A percentile compares a stretch with the other conserved stretches of the same genome.
phyloP scores from a whole-genome alignment of 2,113 vertebrate genomes.

The Planiliza haematocheilus region DNA sequence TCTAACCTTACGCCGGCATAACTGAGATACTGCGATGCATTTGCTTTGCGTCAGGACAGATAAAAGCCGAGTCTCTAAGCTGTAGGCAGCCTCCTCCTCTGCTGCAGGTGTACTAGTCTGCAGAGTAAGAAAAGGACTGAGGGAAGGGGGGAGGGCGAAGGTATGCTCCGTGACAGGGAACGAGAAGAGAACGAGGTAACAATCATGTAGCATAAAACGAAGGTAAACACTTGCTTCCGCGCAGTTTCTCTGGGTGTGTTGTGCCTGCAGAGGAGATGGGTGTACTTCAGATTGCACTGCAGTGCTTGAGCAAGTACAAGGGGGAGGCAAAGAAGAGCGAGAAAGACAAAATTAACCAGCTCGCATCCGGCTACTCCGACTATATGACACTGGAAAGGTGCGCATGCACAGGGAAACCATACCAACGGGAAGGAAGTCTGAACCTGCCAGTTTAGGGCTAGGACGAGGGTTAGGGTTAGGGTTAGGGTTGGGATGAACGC shows the following conservation, averaged over 20 bases:
- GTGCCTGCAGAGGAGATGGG: slow-evolving; percentile 26
- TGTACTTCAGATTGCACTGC: slow-evolving; percentile 24
- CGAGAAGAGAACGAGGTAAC: slow-evolving; percentile 2
- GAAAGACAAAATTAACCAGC: background rate
- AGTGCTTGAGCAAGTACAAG: slow-evolving; percentile 2
- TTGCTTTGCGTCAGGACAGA: background rate
- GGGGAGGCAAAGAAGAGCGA: background rate
- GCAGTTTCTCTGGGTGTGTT: background rate
- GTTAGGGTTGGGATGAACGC: no score
- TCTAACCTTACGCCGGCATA: background rate
- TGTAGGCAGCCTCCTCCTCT: slow-evolving; percentile 1
- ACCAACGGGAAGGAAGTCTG: no score
- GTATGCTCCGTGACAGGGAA: background rate
- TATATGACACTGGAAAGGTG: background rate
- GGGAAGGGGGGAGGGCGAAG: background rate
- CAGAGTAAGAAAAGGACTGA: background rate
- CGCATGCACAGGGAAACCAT: background rate
- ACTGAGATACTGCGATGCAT: background rate
- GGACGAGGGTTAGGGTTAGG: no score
- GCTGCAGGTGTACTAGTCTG: background rate
- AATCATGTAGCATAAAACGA: background rate
- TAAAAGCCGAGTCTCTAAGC: slow-evolving; percentile 34
- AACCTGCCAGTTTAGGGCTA: no score
- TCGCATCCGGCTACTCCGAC: background rate
- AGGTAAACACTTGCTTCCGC: background rate